Percentiles rank a stretch among this genome's conserved stretches.
Evolutionary conservation across 2,797 vertebrate genomes (phyloP).

Genomic region (Synaphobranchus kaupii): DNA sequence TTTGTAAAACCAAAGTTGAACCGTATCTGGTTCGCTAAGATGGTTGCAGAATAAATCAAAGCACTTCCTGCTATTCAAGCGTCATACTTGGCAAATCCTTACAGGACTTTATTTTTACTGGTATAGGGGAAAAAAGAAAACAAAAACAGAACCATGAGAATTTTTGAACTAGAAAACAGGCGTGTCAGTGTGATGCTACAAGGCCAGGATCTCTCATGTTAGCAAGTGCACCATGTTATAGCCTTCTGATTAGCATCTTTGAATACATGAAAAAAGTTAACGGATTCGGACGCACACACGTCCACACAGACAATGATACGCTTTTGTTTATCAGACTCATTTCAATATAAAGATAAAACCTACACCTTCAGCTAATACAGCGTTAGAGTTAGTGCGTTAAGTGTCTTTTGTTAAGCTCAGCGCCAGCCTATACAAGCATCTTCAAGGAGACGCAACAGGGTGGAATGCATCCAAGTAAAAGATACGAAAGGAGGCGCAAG

Average conservation of each 20-base stretch:
- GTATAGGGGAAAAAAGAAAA: background rate
- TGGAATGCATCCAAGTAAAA: background rate
- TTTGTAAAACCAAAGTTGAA: background rate
- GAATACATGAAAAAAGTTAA: background rate
- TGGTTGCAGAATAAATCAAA: background rate
- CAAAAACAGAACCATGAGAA: background rate
- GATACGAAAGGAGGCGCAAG: background rate
- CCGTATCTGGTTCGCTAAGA: background rate
- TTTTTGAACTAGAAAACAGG: background rate
- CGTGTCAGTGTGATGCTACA: background rate
- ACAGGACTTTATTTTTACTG: background rate
- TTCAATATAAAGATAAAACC: background rate
- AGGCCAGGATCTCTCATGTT: background rate
- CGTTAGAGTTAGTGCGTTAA: background rate
- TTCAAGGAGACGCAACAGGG: too few species aligned
- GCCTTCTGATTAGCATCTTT: background rate
- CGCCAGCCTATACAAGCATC: background rate
- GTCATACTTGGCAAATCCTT: background rate
- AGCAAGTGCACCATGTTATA: background rate
- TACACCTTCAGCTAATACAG: background rate
- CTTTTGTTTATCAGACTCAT: background rate
- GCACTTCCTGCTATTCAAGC: background rate
- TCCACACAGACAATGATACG: background rate
- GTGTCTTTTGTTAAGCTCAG: background rate
- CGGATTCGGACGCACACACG: background rate